Evolutionary conservation across 2,797 vertebrate genomes (phyloP).

Genomic region (Perodicticus potto): DNA sequence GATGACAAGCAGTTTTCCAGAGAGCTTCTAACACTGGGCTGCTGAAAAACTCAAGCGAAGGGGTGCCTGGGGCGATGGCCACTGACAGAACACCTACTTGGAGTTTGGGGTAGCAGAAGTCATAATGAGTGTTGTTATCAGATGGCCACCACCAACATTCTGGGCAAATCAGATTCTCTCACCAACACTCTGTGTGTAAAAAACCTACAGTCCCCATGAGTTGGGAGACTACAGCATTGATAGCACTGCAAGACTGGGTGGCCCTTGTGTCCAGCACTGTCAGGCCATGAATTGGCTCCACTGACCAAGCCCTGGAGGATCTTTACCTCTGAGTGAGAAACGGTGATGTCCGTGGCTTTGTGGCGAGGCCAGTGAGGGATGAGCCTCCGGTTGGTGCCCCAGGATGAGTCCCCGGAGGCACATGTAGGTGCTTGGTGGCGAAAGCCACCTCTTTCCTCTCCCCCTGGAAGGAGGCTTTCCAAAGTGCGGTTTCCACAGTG

Average conservation of each 20-base stretch:
- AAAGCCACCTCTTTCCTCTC: neutral
- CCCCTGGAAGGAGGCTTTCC: neutral
- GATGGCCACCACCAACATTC: neutral
- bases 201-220: neutral
- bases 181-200: neutral
- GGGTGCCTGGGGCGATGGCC: neutral
- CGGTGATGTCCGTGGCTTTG: no score
- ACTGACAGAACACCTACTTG: no score
- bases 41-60: neutral
- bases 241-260: neutral
- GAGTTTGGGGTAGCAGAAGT: neutral
- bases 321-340: fast-evolving
- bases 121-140: neutral
- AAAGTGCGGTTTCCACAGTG: neutral
- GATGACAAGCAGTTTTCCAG: neutral
- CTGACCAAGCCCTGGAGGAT: no score
- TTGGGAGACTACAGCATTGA: neutral
- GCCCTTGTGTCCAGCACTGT: neutral
- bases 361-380: no score
- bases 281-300: neutral
- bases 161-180: neutral
- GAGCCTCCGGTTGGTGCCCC: no score
- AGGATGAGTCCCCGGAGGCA: fast-evolving
- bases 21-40: neutral
- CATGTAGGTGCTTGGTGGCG: neutral